Base-by-base conservation (phyloP, 2,888 invertebrate species). In the Rotaria macrura region DNA sequence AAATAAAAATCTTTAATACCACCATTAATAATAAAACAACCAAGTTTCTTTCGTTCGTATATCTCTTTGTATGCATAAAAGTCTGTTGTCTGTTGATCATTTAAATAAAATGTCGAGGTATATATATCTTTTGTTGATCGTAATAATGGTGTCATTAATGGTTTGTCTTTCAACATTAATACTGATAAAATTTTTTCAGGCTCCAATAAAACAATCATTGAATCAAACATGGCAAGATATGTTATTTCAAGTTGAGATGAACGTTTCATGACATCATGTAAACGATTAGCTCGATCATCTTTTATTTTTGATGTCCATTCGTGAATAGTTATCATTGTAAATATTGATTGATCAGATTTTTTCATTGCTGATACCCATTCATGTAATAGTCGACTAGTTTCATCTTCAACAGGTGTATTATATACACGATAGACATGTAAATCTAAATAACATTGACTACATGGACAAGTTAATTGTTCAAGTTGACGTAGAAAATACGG, bases 121-220 rank as follows among this genome's bases (percentile, higher is more conserved):
- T 85, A 47, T 34, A 43, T 43, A 10, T 83, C 49, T 57, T 85
- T 84, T 47, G 65, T 65, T 25, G 85, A 84, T 6, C 47, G 55
- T 20, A 85, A 72, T 52, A 85, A 72, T 38, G 85, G 85, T 40
- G 85, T 83, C 20, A 65, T 29, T 49, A 85, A 84, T n/a, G 85
- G 55, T 83, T 83, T 85, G 34, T 83, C 52, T 52, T 52, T 83
- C 9, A n/a, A 79, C 12, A 85, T n/a, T 38, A 83, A 83, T 83
- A 12, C 54, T 40, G 34, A 85, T 43, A 79, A 43, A 43, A 79
- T 17, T 43, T 79, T 79, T 40, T 43, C 43, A n/a, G 79, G 79
- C n/a, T 79, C 79, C 4, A 79, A n/a, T 43, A 79, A 43, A 25
- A 79, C n/a, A 43, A 79, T 79, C 79, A 79, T 79, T 25, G 79